Evolutionary conservation across 2,797 vertebrate genomes (phyloP), one percentile per base, ranked within the genome.

Genomic region (Oreonectes daqikongensis): DNA sequence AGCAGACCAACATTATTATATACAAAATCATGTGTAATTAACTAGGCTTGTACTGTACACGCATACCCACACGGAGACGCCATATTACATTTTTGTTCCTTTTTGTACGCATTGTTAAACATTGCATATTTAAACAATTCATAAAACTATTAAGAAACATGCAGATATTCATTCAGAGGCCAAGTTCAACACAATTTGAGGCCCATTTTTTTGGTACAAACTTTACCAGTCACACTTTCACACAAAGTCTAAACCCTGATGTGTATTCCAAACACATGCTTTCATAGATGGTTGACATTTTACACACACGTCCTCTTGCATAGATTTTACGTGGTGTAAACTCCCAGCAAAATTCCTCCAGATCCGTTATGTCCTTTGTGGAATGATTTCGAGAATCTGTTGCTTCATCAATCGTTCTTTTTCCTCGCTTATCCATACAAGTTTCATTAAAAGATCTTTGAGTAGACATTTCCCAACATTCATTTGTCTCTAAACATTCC

Each of bases 251-350:
- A 46, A 42, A 66, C 55, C 35, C 38, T 68, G 70, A 63, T 11
- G n/a, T 38, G 15, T 35, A 17, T 40, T 66, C 52, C 35, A 44
- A 64, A 70, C 75, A 18, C 9, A 20, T 22, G n/a, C 48, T 11
- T 63, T 44, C 22, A 15, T 22, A 42, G 46, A 40, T 64, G 57
- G 48, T 35, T 63, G 68, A 71, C 48, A 28, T 53, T 46, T 72
- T 28, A 50, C 75, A 72, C 55, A 35, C 40, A 57, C 57, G 50
- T 80, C 76, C 28, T 82, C 84, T 94, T 93, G 92, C 93, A 94
- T 93, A 94, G 92, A 90, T 93, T 83, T 90, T 76, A 86, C 85
- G 71, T 89, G 69, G 81, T 81, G 79, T 88, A 81, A 83, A 89
- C 87, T 86, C 81, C 84, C 83, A 82, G 77, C 80, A 87, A 79